Evolutionary conservation across 1,140 invertebrate genomes (phyloP), one percentile per base, ranked within the genome.

Genomic region (Plodia interpunctella): DNA sequence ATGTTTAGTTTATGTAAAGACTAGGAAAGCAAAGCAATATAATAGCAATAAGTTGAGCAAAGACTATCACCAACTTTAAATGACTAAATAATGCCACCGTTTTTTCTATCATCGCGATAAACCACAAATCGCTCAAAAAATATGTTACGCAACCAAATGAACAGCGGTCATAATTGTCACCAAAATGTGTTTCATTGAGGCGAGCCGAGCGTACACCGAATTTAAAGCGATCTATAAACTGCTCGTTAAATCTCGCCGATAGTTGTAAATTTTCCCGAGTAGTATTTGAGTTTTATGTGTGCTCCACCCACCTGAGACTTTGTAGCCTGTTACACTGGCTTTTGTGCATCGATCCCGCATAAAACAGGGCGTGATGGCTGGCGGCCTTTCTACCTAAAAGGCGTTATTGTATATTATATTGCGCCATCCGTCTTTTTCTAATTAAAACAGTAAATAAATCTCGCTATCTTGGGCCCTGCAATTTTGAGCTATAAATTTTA

Each of bases 221-320:
- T 83, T 84, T 84, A 74, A 83, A 87, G 81, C 70, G 72, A 81
- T 83, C 82, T 84, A 85, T 87, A 86, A 86, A 87, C 82, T 83
- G 81, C 57, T 83, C 80, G 84, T 87, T 87, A 87, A 87, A 87
- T 87, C 82, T 86, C 79, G 70, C 71, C 65, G 76, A 82, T 83
- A 80, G 82, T 80, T 82, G 82, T 87, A 87, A 87, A 87, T 87
- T 81, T 83, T 70, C 78, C 63, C 13, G 69, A 75, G 66, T 75
- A 81, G 70, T 79, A 62, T n/a, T 70, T 74, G 67, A 76, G 70
- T 81, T 85, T 87, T 87, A 87, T 81, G 81, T 2, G 83, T 78
- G 75, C 78, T 59, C 77, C 82, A 68, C 81, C 82, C 80, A 87
- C 81, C 78, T 83, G 78, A 69, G 82, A 78, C 74, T 78, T 78